These are phyloP conservation scores for Exaiptasia diaphana DNA, from an alignment of 64 coral and sea anemone species.

Conservation along the genomic window DNA sequence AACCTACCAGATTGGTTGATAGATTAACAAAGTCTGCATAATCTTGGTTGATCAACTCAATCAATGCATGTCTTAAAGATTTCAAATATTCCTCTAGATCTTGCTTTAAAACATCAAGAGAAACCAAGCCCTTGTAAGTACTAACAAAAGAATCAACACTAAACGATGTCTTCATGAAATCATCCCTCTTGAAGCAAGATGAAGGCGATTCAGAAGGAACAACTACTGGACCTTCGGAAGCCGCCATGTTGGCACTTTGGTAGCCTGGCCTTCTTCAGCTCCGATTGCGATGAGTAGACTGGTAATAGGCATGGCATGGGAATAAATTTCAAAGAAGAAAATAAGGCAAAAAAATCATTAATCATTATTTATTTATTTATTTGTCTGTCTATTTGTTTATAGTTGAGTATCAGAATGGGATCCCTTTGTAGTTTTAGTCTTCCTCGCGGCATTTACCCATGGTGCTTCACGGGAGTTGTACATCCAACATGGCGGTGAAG, in stretches of 20 bases:
- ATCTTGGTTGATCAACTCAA: slow-evolving; percentile 97
- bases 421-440: background rate
- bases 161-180: slow-evolving; percentile 83
- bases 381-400: too few relatives aligned
- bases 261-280: background rate
- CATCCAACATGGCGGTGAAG: slow-evolving; percentile 21
- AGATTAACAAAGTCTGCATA: slow-evolving; percentile 99
- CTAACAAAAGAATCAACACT: slow-evolving; percentile 87
- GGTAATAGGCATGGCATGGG: background rate
- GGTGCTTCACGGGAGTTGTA: background rate
- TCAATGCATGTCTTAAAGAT: slow-evolving; percentile 81
- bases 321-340: background rate
- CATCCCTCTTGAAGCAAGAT: slow-evolving; percentile 75
- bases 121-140: slow-evolving; percentile 68
- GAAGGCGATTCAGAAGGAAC: slow-evolving; percentile 66
- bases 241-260: slow-evolving; percentile 88
- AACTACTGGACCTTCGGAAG: slow-evolving; percentile 43
- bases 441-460: slow-evolving; percentile 12
- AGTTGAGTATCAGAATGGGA: too few relatives aligned
- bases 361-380: background rate
- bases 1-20: slow-evolving; percentile 94
- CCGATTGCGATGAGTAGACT: too few relatives aligned
- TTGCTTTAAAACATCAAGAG: slow-evolving; percentile 67
- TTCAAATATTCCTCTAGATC: slow-evolving; percentile 95
- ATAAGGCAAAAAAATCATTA: background rate